These are phyloP conservation scores for Edolisoma coerulescens DNA, from an alignment of 2,113 vertebrate species.

Conservation along the genomic window DNA sequence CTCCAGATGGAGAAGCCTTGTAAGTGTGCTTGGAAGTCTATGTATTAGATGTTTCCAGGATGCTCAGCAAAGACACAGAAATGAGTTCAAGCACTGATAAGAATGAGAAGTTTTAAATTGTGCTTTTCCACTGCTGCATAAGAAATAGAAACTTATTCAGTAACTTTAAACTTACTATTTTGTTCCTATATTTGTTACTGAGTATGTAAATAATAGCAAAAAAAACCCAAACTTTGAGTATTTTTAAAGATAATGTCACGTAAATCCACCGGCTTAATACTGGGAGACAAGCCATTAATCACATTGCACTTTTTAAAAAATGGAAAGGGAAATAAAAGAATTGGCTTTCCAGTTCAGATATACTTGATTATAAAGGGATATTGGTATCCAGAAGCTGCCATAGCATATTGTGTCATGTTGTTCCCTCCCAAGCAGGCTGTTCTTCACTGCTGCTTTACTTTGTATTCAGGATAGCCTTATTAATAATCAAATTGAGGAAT, in stretches of 20 bases:
- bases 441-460: neutral
- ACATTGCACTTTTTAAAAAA: neutral
- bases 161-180: neutral
- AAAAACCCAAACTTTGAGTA: neutral
- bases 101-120: neutral
- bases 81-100: neutral
- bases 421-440: neutral
- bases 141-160: neutral
- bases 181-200: neutral
- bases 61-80: neutral
- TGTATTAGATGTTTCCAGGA: neutral
- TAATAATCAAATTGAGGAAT: slow-evolving; percentile 29
- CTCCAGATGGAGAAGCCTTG: neutral
- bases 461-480: neutral
- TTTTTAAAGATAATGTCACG: neutral
- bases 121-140: neutral
- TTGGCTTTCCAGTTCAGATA: neutral
- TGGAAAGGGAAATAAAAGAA: neutral
- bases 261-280: neutral
- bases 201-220: neutral
- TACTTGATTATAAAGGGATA: neutral
- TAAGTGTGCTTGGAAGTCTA: neutral
- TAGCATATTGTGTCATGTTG: neutral
- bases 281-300: neutral
- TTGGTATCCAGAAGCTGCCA: neutral